Evolutionary conservation across 1,140 invertebrate genomes (phyloP).

Genomic region (Portunus trituberculatus): DNA sequence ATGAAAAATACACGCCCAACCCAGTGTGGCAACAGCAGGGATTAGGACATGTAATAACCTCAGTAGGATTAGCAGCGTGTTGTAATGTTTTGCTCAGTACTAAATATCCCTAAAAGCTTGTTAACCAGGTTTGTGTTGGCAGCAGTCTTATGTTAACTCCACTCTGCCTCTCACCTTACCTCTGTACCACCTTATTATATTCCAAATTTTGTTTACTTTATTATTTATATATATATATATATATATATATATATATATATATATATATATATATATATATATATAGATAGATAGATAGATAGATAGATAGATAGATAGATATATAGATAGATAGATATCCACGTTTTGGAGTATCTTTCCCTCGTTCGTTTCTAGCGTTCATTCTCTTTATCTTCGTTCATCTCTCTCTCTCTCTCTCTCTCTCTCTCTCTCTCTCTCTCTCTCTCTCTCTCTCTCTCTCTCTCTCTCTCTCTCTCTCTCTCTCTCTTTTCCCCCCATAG

Average conservation of each 20-base stretch:
- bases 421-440: constrained; percentile 53
- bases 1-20: too few relatives aligned
- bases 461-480: constrained; percentile 44
- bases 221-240: too few relatives aligned
- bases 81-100: background rate
- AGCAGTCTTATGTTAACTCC: background rate
- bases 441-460: constrained; percentile 27
- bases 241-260: too few relatives aligned
- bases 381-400: background rate
- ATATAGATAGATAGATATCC: too few relatives aligned
- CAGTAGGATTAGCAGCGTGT: background rate
- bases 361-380: too few relatives aligned
- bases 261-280: too few relatives aligned
- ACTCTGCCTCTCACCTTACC: background rate
- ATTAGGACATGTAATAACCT: background rate
- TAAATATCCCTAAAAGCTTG: background rate
- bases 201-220: too few relatives aligned
- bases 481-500: background rate
- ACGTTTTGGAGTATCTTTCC: too few relatives aligned
- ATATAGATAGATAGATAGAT: too few relatives aligned
- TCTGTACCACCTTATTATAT: too few relatives aligned
- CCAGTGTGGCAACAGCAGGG: background rate
- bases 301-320: too few relatives aligned
- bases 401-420: constrained; percentile 39
- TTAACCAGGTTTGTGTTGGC: constrained; percentile 21